Evolutionary conservation across 2,113 vertebrate species (phyloP).

Genomic region (Mesembrinibis cayennensis): DNA sequence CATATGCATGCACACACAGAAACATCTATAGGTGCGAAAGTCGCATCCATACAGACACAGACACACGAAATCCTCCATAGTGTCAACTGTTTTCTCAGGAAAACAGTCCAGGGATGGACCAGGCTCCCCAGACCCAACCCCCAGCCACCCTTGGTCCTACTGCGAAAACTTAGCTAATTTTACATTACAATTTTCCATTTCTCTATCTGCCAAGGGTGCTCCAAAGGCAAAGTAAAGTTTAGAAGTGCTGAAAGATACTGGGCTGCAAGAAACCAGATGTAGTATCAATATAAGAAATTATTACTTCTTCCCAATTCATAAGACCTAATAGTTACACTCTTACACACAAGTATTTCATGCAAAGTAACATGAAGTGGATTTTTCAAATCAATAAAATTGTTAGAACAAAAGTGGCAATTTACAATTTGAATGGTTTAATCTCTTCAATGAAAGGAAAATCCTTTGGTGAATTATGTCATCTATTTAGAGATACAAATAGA

Average conservation of each 20-base stretch:
- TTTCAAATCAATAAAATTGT: background rate
- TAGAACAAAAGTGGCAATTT: background rate
- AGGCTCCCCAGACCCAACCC: background rate
- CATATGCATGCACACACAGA: background rate
- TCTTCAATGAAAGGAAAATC: conserved; percentile 26
- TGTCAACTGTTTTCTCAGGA: background rate
- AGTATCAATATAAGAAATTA: background rate
- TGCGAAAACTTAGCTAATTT: background rate
- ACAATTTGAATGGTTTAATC: background rate
- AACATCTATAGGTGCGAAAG: background rate
- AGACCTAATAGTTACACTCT: background rate
- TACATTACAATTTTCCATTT: background rate
- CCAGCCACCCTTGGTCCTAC: background rate
- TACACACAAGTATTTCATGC: background rate
- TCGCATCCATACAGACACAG: background rate
- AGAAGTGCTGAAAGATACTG: background rate
- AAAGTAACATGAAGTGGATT: background rate
- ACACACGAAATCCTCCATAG: background rate
- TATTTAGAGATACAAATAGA: conserved; percentile 62
- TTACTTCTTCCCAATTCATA: background rate
- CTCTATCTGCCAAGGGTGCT: background rate
- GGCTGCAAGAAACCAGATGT: background rate
- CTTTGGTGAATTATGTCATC: conserved; percentile 21
- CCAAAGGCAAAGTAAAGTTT: background rate
- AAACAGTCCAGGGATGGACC: background rate